phyloP scores from a whole-genome alignment of 2,113 vertebrate species.

The Acanthochromis polyacanthus region DNA sequence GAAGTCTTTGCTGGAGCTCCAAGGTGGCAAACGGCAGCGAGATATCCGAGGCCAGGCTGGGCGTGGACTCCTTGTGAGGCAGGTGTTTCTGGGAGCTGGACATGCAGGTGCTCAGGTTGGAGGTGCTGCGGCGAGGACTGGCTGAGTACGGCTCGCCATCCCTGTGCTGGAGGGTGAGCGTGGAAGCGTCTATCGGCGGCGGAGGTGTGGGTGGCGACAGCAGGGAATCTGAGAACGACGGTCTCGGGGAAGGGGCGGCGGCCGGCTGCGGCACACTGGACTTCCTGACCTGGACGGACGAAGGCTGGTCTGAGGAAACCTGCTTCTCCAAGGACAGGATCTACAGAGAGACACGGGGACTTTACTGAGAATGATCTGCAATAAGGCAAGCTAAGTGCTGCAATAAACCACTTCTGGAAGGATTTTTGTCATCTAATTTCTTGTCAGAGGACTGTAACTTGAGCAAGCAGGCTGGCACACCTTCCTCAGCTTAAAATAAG shows the following conservation, averaged over 20 bases:
- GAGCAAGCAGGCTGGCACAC: not conserved
- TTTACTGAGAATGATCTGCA: not conserved
- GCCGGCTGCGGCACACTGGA: constrained; percentile 71
- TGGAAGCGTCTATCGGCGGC: constrained; percentile 67
- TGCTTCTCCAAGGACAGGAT: constrained; percentile 91
- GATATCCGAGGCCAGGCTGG: constrained; percentile 94
- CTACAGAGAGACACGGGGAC: constrained; percentile 69
- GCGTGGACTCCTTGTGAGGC: constrained; percentile 90
- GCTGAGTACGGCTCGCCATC: constrained; percentile 80
- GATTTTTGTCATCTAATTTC: no score
- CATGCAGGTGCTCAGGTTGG: constrained; percentile 84
- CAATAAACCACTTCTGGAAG: no score
- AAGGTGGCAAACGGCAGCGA: constrained; percentile 92
- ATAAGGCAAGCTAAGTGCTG: no score
- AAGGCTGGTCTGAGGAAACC: constrained; percentile 87
- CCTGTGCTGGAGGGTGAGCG: constrained; percentile 73
- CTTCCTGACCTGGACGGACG: constrained; percentile 91
- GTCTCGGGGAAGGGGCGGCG: constrained; percentile 46
- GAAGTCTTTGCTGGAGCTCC: constrained; percentile 93
- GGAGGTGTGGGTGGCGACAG: constrained; percentile 53
- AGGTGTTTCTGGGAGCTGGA: constrained; percentile 88
- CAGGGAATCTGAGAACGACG: constrained; percentile 54
- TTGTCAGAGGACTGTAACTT: not conserved
- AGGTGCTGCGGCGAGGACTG: constrained; percentile 86
- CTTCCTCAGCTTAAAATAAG: not conserved